phyloP scores from a whole-genome alignment of 1,140 invertebrate species.

The Cherax quadricarinatus region DNA sequence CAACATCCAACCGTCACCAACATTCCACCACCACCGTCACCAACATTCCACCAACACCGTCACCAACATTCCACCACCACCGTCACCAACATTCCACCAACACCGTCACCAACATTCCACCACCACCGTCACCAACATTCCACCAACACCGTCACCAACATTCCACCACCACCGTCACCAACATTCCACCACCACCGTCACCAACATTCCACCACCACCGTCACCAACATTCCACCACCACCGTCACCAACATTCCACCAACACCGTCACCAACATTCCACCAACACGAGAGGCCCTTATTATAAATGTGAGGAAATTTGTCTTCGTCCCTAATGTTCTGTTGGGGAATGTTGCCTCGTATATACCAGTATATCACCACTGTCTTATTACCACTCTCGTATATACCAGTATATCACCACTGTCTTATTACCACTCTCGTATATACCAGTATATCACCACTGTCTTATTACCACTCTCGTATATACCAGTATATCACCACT shows the following conservation, averaged over 20 bases:
- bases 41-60: too few species aligned
- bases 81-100: background rate
- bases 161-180: background rate
- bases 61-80: background rate
- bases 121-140: background rate
- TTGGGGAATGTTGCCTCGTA: background rate
- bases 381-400: too few species aligned
- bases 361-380: background rate
- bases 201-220: background rate
- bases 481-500: too few species aligned
- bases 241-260: background rate
- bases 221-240: background rate
- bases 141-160: background rate
- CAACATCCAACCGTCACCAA: too few species aligned
- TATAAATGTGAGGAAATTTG: background rate
- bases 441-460: too few species aligned
- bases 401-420: too few species aligned
- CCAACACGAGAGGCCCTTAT: background rate
- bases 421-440: background rate
- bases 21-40: background rate
- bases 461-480: too few species aligned
- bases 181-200: background rate
- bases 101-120: background rate
- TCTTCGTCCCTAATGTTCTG: background rate
- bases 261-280: background rate